Percentiles rank a stretch among this genome's conserved stretches.
These are phyloP conservation scores for Latrodectus hesperus DNA, from an alignment of 2,888 invertebrate genomes.

Conservation along the genomic window DNA sequence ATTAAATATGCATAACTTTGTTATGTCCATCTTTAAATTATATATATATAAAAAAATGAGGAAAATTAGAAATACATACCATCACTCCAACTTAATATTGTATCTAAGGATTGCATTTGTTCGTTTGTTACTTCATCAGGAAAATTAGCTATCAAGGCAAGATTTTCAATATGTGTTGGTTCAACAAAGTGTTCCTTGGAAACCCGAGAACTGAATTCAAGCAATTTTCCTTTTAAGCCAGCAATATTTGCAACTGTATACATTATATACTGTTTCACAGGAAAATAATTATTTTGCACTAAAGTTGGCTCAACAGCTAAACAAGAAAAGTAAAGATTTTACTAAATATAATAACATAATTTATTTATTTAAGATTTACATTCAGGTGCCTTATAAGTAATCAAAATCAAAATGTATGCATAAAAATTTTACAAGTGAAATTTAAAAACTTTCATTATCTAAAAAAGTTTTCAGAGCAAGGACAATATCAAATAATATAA, in stretches of 20 bases:
- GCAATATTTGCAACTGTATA: slow-evolving; percentile 79
- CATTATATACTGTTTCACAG: slow-evolving; percentile 79
- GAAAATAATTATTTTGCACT: slow-evolving; percentile 75
- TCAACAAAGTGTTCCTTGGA: slow-evolving; percentile 78
- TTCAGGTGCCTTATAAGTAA: too few relatives aligned
- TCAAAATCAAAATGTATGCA: too few relatives aligned
- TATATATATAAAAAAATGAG: background rate
- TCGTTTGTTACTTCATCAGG: slow-evolving; percentile 73
- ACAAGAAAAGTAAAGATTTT: background rate
- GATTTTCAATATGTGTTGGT: slow-evolving; percentile 79
- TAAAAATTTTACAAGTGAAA: too few relatives aligned
- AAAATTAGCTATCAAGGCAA: slow-evolving; percentile 78
- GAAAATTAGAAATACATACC: slow-evolving; percentile 77
- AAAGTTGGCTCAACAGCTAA: slow-evolving; percentile 16
- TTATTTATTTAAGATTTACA: too few relatives aligned
- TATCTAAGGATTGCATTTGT: slow-evolving; percentile 79
- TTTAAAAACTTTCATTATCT: too few relatives aligned
- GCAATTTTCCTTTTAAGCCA: slow-evolving; percentile 79
- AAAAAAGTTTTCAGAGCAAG: too few relatives aligned
- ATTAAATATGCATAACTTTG: background rate
- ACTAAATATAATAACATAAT: too few relatives aligned
- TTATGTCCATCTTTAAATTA: background rate
- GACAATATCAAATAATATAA: too few relatives aligned
- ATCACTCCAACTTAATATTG: slow-evolving; percentile 82
- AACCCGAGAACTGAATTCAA: slow-evolving; percentile 83